A percentile compares a stretch with the other conserved stretches of the same genome.
Evolutionary conservation across 2,113 vertebrate species (phyloP).

Genomic region (Oryzias melastigma): DNA sequence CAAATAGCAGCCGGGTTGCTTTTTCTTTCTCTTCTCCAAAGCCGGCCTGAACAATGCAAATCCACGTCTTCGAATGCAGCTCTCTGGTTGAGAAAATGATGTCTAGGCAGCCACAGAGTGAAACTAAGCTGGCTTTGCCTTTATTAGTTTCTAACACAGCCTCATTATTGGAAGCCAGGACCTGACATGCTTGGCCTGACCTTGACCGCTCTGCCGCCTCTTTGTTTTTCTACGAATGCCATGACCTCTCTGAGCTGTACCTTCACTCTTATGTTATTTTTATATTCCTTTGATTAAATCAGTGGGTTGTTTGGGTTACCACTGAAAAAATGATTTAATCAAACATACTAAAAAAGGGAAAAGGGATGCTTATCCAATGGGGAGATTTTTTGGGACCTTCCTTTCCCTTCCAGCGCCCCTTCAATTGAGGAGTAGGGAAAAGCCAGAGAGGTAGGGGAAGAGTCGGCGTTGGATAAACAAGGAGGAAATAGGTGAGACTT

Average conservation of each 20-base stretch:
- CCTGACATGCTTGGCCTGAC: slow-evolving; percentile 53
- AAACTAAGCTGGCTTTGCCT: slow-evolving; percentile 60
- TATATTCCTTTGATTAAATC: slow-evolving; percentile 58
- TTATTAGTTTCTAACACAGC: slow-evolving; percentile 44
- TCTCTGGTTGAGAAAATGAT: slow-evolving; percentile 37
- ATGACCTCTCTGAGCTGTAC: slow-evolving; percentile 13
- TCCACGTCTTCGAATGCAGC: slow-evolving; percentile 28
- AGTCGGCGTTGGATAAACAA: no score
- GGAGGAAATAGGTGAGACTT: no score
- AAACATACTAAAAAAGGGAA: slow-evolving; percentile 40
- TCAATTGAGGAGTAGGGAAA: no score
- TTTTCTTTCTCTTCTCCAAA: neutral
- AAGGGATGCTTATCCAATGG: slow-evolving; percentile 39
- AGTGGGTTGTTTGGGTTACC: slow-evolving; percentile 40
- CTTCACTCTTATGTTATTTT: slow-evolving; percentile 39
- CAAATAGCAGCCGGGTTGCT: slow-evolving; percentile 3
- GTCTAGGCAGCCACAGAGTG: slow-evolving; percentile 41
- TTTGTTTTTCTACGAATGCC: slow-evolving; percentile 7
- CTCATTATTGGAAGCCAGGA: slow-evolving; percentile 59
- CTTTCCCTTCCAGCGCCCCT: no score
- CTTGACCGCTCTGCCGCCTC: slow-evolving; percentile 33
- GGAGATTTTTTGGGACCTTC: no score
- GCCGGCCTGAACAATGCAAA: slow-evolving; percentile 27
- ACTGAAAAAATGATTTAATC: slow-evolving; percentile 50
- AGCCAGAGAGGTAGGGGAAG: no score